Evolutionary conservation across 2,797 vertebrate genomes (phyloP), one percentile per base, ranked within the genome.

Genomic region (Cottoperca gobio): DNA sequence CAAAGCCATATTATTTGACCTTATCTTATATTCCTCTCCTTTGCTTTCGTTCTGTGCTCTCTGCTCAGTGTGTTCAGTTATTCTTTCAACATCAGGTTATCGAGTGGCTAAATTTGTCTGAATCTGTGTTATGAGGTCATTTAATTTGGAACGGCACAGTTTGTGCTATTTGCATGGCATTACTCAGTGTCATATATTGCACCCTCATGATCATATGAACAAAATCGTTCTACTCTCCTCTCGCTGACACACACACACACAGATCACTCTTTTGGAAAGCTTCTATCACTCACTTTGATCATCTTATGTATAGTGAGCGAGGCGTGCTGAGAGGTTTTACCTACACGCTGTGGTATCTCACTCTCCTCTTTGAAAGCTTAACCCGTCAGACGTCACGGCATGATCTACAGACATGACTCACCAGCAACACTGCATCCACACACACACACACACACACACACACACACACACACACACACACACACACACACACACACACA

Each of bases 361-460:
- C 68, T 57, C 68, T 78, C 37, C 57, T 70, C 63, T 71, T 54
- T 62, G 33, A 17, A 8, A 76, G 68, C 55, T 77, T 66, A 76
- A 80, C 83, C 72, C 10, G 40, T 67, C 57, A 72, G 46, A 79
- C 73, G 58, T 81, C 76, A 35, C 80, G 73, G 50, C 64, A 10
- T 50, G 79, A 84, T 60, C 53, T 52, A 55, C 75, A 79, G 54
- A 76, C 64, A 55, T 81, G 78, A 88, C 67, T 84, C 81, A 81
- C 49, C 45, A 48, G 12, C 6, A 52, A 12, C 71, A 57, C 43
- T 46, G 28, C 1, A 3, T 45, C 3, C 61, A 23, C 3, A 11
- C 9, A 43, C 42, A 57, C n/a, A 62, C 43, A 21, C 39, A 59
- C n/a, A 62, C 43, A 21, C 39, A 59, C 13, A 45, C 24, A 45